phyloP scores from a whole-genome alignment of 2,888 invertebrate species.

The Stenotaenia linearis region DNA sequence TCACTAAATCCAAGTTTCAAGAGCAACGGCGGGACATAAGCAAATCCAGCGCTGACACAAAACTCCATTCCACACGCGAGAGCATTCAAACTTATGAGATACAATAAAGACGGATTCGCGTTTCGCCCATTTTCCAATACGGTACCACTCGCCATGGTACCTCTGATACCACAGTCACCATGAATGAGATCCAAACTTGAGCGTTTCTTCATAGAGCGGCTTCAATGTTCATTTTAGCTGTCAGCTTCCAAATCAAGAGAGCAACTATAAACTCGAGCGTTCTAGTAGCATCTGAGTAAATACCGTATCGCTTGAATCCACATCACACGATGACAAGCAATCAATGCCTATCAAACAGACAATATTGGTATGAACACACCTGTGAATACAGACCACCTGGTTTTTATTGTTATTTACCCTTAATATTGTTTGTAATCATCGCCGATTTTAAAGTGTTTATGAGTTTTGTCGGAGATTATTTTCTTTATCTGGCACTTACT shows the following conservation, averaged over 20 bases:
- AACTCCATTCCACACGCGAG: slow-evolving; percentile 51
- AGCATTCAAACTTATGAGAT: slow-evolving; percentile 43
- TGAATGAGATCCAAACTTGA: background rate
- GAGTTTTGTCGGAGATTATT: too few species aligned
- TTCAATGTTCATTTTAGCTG: background rate
- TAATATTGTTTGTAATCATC: background rate
- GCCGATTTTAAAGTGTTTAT: background rate
- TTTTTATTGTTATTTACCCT: background rate
- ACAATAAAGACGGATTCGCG: background rate
- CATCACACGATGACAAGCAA: background rate
- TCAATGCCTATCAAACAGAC: background rate
- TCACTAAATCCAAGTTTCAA: slow-evolving; percentile 50
- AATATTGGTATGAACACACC: background rate
- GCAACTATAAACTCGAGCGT: background rate
- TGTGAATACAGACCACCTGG: background rate
- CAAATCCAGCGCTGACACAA: slow-evolving; percentile 51
- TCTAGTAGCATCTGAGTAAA: background rate
- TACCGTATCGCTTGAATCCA: background rate
- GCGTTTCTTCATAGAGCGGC: background rate
- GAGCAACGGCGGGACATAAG: slow-evolving; percentile 51
- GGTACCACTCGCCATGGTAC: background rate
- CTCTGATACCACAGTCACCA: background rate
- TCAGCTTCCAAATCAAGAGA: too few species aligned
- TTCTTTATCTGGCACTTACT: too few species aligned
- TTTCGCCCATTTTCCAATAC: background rate